Percentiles rank a stretch among this genome's conserved stretches.
phyloP scores from a whole-genome alignment of 1,140 invertebrate species.

The Drosophila watanabei region DNA sequence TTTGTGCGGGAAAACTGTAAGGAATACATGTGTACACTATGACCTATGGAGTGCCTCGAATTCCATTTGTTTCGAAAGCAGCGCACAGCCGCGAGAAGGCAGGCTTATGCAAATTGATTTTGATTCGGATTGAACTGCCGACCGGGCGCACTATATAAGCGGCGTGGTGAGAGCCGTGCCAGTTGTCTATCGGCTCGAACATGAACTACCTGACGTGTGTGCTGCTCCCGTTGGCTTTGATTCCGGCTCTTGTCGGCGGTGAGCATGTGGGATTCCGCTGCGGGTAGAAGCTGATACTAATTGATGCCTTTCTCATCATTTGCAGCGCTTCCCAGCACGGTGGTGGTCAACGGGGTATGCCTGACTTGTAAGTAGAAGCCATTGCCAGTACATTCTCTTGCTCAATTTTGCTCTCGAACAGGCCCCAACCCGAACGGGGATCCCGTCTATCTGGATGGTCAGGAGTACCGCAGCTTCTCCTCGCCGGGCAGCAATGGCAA shows the following conservation, averaged over 20 bases:
- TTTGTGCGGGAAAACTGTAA: constrained; percentile 1
- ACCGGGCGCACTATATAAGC: constrained; percentile 37
- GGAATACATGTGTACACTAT: neutral
- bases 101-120: constrained; percentile 60
- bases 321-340: constrained; percentile 59
- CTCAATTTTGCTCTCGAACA: constrained; percentile 3
- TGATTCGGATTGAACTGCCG: constrained; percentile 36
- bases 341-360: constrained; percentile 67
- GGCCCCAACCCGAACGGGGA: constrained; percentile 65
- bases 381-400: neutral
- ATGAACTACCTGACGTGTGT: constrained; percentile 69
- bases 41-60: neutral
- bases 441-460: constrained; percentile 52
- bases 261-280: constrained; percentile 29
- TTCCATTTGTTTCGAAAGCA: constrained; percentile 18
- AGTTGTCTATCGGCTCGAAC: constrained; percentile 26
- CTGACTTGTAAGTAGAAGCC: constrained; percentile 61
- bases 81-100: constrained; percentile 4
- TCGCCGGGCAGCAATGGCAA: constrained; percentile 34
- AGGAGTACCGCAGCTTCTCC: constrained; percentile 69
- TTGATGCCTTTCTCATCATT: constrained; percentile 25
- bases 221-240: constrained; percentile 52
- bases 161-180: neutral
- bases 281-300: constrained; percentile 13
- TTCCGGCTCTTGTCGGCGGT: constrained; percentile 63